phyloP scores from a whole-genome alignment of 1,140 invertebrate species.

The Aphelenchoides besseyi region DNA sequence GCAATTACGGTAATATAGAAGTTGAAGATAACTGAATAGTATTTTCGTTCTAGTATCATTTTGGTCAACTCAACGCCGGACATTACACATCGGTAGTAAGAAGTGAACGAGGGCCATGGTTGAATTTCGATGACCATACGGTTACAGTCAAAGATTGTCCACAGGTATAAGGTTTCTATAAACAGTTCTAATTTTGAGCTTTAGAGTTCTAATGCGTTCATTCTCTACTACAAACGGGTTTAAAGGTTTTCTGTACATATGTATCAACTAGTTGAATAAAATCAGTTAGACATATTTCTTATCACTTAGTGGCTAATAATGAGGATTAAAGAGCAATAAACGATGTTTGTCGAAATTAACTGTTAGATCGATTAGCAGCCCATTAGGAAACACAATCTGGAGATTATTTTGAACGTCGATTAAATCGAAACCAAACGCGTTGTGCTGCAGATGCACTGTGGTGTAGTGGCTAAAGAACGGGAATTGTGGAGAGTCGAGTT shows the following conservation, averaged over 20 bases:
- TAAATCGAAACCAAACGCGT: too few relatives aligned
- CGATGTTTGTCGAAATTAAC: too few relatives aligned
- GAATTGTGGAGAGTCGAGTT: too few relatives aligned
- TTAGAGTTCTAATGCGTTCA: neutral
- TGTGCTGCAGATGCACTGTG: too few relatives aligned
- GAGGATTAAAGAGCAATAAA: too few relatives aligned
- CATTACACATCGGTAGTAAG: constrained; percentile 31
- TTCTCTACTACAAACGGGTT: neutral
- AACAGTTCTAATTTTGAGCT: neutral
- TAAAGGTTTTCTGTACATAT: neutral
- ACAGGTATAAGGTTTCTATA: neutral
- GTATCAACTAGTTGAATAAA: too few relatives aligned
- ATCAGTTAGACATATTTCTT: too few relatives aligned
- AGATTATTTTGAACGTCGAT: too few relatives aligned
- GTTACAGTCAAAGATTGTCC: constrained; percentile 14
- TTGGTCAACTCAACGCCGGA: constrained; percentile 24
- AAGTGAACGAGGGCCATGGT: constrained; percentile 23
- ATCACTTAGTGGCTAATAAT: too few relatives aligned
- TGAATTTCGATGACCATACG: constrained; percentile 33
- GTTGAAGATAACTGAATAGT: neutral
- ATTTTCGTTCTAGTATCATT: constrained; percentile 30
- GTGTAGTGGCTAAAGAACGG: too few relatives aligned
- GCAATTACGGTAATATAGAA: constrained; percentile 28
- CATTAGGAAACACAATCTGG: too few relatives aligned
- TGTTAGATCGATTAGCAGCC: too few relatives aligned